Evolutionary conservation across 2,888 invertebrate species (phyloP).

Genomic region (Dinocampus coccinellae): DNA sequence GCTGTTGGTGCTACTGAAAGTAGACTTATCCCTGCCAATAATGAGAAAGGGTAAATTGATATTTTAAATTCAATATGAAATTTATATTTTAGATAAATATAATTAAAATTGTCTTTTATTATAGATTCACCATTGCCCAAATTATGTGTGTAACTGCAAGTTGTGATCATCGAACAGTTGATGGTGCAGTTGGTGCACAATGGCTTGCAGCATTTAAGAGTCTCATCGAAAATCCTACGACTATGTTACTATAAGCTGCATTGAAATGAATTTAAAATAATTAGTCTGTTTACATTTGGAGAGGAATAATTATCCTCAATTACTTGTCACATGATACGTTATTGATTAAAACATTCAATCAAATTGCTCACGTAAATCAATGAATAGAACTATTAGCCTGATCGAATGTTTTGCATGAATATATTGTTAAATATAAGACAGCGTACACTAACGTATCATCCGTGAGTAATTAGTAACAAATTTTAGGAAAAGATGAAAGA

Average conservation of each 20-base stretch:
- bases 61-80: neutral
- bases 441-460: neutral
- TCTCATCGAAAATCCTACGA: constrained; percentile 91
- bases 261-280: constrained; percentile 13
- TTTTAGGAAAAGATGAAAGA: neutral
- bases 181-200: constrained; percentile 97
- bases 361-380: neutral
- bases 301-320: constrained; percentile 1
- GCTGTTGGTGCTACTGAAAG: constrained; percentile 89
- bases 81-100: neutral
- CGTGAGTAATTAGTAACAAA: constrained; percentile 9
- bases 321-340: constrained; percentile 11
- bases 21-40: constrained; percentile 80
- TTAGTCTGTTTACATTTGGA: constrained; percentile 5
- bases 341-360: neutral
- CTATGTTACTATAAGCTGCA: constrained; percentile 85
- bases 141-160: constrained; percentile 93
- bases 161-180: constrained; percentile 97
- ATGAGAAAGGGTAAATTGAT: constrained; percentile 80
- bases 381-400: neutral
- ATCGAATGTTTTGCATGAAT: neutral
- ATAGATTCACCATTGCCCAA: constrained; percentile 80
- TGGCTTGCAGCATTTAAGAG: constrained; percentile 93
- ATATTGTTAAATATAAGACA: neutral
- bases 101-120: constrained; percentile 47